Base-by-base conservation (phyloP, 2,113 vertebrate species). In the Stictonetta naevosa region DNA sequence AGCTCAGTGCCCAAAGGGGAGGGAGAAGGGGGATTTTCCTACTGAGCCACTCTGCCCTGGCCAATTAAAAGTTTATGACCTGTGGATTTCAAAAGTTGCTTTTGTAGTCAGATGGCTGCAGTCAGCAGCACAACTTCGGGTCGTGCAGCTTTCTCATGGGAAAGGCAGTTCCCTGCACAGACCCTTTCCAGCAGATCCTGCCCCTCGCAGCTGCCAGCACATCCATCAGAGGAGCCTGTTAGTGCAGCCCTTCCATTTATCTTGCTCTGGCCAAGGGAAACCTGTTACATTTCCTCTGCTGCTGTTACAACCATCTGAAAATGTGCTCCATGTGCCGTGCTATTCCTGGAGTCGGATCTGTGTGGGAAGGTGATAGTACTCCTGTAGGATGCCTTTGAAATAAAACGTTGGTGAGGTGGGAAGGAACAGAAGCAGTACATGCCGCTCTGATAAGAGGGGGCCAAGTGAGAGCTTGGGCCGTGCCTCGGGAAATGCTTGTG, bases 61-160 rank as follows among this genome's bases (percentile, higher is more conserved):
- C 95, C 76, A 93, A 91, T 93, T 95, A 92, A 92, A 95, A 96
- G 93, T 95, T 94, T 86, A 94, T 93, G 93, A 96, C 91, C 95
- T 94, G 92, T 92, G 91, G 88, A 93, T 95, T 93, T 96, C 96
- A 92, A 92, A 96, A 96, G 96, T 92, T 94, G 74, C 94, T 96
- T 93, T 97, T 93, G 96, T 95, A 93, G 77, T 94, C 8, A 8
- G 59, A 33, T 77, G 75, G 77, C 74, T 87, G 83, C 86, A 87
- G 84, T 59, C 36, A 93, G 81, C 56, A 87, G 71, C 83, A 55
- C 8, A 71, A 40, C 55, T 93, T 77, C 58, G 90, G 59, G 62
- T 26, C 0, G 0, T 69, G 90, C 88, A 44, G 76, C 83, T 94
- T 97, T 95, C 88, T 93, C 94, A 59, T 88, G 91, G 91, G 95